Base-by-base conservation (phyloP, 1,140 invertebrate genomes). In the Harlomillsia oculata region DNA sequence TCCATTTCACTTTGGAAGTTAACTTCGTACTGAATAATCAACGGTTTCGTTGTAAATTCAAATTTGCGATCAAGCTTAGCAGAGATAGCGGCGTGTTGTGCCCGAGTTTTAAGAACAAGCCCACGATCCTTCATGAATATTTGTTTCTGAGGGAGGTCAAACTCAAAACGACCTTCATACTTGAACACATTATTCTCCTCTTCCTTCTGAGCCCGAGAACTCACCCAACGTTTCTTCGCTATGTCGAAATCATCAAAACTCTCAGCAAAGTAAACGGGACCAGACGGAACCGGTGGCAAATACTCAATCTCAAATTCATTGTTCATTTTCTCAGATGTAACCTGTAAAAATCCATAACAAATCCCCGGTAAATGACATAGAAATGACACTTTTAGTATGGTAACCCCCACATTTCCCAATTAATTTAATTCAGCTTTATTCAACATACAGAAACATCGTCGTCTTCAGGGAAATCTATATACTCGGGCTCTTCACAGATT, bases 61-160 rank as follows among this genome's bases (percentile, higher is more conserved):
- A 96, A 98, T 16, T 85, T 83, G 68, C 81, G 83, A 43, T 77
- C 75, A 6, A 99, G 74, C 30, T 80, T 75, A n/a, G 86, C 76
- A 14, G 94, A 78, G 66, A 99, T 91, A 5, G 96, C 96, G 48
- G 95, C 87, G 75, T 97, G 96, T 68, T 93, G 91, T 6, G 94
- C 95, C 76, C 94, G 93, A 0, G 89, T 89, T 72, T 91, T 93
- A 8, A 98, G 73, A 18, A 97, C 85, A 46, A 99, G 73, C 41
- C 91, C 93, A 64, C 83, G 72, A 72, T 99, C 94, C 43, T 85
- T 84, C 26, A 80, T 77, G 55, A 97, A 77, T 2, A 84, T 78
- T 67, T 84, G 81, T 66, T 82, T 79, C 37, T 79, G 74, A 18
- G 91, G 81, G 49, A 80, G 71, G 71, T 94, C 91, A n/a, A 96